These are phyloP conservation scores for Harlomillsia oculata DNA, from an alignment of 1,140 invertebrate species.

Conservation along the genomic window DNA sequence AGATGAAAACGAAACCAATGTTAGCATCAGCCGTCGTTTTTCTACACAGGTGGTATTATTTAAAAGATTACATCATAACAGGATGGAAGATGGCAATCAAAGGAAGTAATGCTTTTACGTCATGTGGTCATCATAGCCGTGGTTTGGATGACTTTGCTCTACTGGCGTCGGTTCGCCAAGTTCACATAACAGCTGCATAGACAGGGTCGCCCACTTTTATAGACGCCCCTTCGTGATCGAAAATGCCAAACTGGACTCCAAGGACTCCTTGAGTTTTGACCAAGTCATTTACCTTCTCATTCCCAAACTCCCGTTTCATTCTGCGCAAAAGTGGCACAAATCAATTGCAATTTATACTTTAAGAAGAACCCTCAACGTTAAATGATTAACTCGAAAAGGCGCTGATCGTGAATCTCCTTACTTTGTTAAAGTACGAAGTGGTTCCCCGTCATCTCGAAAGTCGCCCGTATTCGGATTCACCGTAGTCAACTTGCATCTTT, in stretches of 20 bases:
- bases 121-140: too few relatives aligned
- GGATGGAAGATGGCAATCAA: too few relatives aligned
- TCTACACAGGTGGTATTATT: too few relatives aligned
- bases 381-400: neutral
- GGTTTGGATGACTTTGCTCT: too few relatives aligned
- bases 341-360: neutral
- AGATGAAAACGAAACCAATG: too few relatives aligned
- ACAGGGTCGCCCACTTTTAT: conserved; percentile 33
- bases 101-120: too few relatives aligned
- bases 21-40: too few relatives aligned
- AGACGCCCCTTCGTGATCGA: neutral
- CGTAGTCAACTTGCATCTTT: conserved; percentile 39
- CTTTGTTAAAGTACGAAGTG: conserved; percentile 38
- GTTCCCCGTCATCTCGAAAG: conserved; percentile 38
- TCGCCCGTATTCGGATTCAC: conserved; percentile 39
- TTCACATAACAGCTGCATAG: conserved; percentile 30
- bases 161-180: too few relatives aligned
- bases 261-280: conserved; percentile 24
- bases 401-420: conserved; percentile 13
- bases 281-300: conserved; percentile 19
- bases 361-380: neutral
- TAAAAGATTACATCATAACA: too few relatives aligned
- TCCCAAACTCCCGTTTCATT: conserved; percentile 14
- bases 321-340: too few relatives aligned
- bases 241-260: conserved; percentile 27